phyloP scores from a whole-genome alignment of 2,797 vertebrate species.

The Etheostoma perlongum region DNA sequence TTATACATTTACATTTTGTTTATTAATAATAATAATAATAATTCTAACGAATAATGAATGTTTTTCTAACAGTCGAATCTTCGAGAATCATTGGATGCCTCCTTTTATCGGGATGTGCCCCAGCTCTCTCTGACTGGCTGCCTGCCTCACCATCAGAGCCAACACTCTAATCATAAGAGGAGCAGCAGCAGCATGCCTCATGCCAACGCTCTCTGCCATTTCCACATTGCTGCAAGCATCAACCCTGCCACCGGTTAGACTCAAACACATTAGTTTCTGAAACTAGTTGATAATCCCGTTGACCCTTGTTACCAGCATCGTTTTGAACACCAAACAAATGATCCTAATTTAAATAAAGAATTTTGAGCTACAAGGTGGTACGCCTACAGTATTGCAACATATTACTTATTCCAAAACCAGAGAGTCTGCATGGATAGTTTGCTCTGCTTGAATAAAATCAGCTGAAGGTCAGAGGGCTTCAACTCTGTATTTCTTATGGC shows the following conservation, averaged over 20 bases:
- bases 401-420: slow-evolving; percentile 6
- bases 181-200: slow-evolving; percentile 80
- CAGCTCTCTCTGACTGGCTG: slow-evolving; percentile 89
- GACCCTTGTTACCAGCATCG: background rate
- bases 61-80: slow-evolving; percentile 85
- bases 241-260: slow-evolving; percentile 96
- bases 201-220: slow-evolving; percentile 97
- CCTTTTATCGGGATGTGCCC: slow-evolving; percentile 80
- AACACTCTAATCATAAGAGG: slow-evolving; percentile 89
- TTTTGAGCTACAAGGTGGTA: background rate
- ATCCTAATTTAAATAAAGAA: background rate
- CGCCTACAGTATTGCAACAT: background rate
- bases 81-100: slow-evolving; percentile 84
- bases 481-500: slow-evolving; percentile 24
- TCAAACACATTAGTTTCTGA: background rate
- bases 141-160: slow-evolving; percentile 89
- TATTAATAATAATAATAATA: background rate
- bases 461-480: slow-evolving; percentile 27
- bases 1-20: background rate
- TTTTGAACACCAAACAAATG: background rate
- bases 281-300: background rate
- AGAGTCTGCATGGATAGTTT: background rate
- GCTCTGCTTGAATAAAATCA: slow-evolving; percentile 25
- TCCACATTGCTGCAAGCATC: slow-evolving; percentile 99
- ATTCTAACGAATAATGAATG: background rate